Percentiles rank a stretch among this genome's conserved stretches.
Evolutionary conservation across 2,113 vertebrate species (phyloP).

Genomic region (Rhombomys opimus): DNA sequence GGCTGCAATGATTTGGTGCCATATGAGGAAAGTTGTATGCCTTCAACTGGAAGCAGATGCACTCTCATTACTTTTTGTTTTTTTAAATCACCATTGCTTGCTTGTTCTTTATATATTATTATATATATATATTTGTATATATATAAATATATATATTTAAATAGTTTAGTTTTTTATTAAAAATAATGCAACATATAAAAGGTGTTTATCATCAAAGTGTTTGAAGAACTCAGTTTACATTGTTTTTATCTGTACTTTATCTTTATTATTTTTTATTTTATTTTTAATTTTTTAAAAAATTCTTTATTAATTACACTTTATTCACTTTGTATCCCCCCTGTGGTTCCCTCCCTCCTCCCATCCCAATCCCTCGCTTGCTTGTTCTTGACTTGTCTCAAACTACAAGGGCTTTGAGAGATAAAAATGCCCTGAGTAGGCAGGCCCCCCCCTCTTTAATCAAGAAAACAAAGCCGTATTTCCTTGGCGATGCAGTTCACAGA

Average conservation of each 20-base stretch:
- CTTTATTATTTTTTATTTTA: background rate
- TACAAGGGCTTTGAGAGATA: background rate
- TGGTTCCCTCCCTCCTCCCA: too few species aligned
- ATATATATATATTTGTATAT: background rate
- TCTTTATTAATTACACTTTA: too few species aligned
- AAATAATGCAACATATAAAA: background rate
- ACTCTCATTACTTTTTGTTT: background rate
- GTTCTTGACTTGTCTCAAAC: background rate
- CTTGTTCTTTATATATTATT: background rate
- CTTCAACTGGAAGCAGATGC: background rate
- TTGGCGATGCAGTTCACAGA: background rate
- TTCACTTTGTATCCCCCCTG: too few species aligned
- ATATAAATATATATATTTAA: background rate
- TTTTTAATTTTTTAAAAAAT: too few species aligned
- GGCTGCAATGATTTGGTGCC: background rate
- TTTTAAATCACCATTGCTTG: background rate
- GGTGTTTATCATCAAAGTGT: background rate
- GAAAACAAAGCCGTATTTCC: background rate
- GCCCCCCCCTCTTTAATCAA: background rate
- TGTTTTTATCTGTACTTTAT: background rate
- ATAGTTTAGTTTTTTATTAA: background rate
- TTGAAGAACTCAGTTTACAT: background rate
- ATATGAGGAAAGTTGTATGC: accelerated
- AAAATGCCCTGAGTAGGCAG: background rate
- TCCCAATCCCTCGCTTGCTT: too few species aligned